Evolutionary conservation across 37 sponge, comb jelly and placozoan genomes (phyloP).

Genomic region (Haliclona indistincta): DNA sequence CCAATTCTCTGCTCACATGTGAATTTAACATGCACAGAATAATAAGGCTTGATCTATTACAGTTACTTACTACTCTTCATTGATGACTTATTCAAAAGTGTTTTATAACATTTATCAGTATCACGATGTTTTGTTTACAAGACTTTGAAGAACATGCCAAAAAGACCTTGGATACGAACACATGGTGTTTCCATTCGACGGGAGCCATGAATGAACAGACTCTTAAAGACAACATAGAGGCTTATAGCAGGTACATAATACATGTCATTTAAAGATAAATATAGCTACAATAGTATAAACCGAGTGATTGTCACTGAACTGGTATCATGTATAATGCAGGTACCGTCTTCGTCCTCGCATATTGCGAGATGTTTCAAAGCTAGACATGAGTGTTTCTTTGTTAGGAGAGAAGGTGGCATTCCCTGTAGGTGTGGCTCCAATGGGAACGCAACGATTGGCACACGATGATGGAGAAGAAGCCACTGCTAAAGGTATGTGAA

Average conservation of each 20-base stretch:
- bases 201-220: slow-evolving; percentile 83
- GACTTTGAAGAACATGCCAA: slow-evolving; percentile 73
- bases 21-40: too few species aligned
- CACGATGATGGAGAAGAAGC: slow-evolving; percentile 86
- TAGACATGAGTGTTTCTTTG: slow-evolving; percentile 36
- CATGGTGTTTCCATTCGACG: slow-evolving; percentile 78
- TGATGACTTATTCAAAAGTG: too few species aligned
- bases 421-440: slow-evolving; percentile 87
- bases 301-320: not conserved
- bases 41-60: too few species aligned
- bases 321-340: slow-evolving; percentile 18
- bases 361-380: slow-evolving; percentile 71
- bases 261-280: not conserved
- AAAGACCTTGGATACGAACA: slow-evolving; percentile 51
- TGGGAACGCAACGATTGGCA: slow-evolving; percentile 91
- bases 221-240: slow-evolving; percentile 78
- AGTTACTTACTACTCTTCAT: too few species aligned
- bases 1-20: too few species aligned
- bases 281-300: too few species aligned
- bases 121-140: slow-evolving; percentile 66
- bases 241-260: slow-evolving; percentile 74
- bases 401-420: slow-evolving; percentile 68
- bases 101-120: too few species aligned
- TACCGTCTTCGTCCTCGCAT: slow-evolving; percentile 71
- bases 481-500: slow-evolving; percentile 78